Conservation (phyloP, 2,888 invertebrate genomes). For the Drosophila falleni region DNA sequence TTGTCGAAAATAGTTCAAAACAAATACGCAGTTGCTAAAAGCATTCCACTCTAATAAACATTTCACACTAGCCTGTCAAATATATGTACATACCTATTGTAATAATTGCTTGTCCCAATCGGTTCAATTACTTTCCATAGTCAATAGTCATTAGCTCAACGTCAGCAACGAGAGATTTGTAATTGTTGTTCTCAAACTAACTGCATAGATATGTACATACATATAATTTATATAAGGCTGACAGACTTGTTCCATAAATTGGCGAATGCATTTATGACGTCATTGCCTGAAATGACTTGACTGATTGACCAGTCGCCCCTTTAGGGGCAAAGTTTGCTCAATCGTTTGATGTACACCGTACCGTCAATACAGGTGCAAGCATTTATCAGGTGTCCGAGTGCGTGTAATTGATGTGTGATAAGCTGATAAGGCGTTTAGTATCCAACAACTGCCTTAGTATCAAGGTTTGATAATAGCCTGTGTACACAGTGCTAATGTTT, state of each 20-base stretch:
- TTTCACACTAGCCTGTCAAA: constrained; percentile 32
- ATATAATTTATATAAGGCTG: constrained; percentile 5
- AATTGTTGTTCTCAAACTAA: constrained; percentile 22
- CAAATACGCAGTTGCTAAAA: constrained; percentile 60
- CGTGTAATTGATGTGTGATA: constrained; percentile 68
- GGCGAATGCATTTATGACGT: constrained; percentile 44
- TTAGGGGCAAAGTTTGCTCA: constrained; percentile 61
- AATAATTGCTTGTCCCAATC: constrained; percentile 6
- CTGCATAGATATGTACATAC: not conserved
- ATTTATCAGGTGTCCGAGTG: constrained; percentile 61
- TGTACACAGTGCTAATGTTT: not conserved
- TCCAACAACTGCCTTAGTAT: constrained; percentile 26
- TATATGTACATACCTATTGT: not conserved
- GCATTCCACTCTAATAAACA: constrained; percentile 15
- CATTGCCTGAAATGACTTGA: constrained; percentile 15
- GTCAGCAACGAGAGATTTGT: not conserved
- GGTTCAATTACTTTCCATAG: constrained; percentile 22
- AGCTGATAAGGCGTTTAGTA: constrained; percentile 18
- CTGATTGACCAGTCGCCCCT: constrained; percentile 12
- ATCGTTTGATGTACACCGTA: constrained; percentile 25
- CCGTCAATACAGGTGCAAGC: constrained; percentile 2
- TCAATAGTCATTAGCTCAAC: constrained; percentile 24
- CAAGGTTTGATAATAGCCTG: constrained; percentile 36
- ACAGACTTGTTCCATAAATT: constrained; percentile 3
- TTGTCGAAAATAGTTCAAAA: constrained; percentile 24